Conservation (phyloP, 2,113 vertebrate species). For the Chaetodon trifascialis region DNA sequence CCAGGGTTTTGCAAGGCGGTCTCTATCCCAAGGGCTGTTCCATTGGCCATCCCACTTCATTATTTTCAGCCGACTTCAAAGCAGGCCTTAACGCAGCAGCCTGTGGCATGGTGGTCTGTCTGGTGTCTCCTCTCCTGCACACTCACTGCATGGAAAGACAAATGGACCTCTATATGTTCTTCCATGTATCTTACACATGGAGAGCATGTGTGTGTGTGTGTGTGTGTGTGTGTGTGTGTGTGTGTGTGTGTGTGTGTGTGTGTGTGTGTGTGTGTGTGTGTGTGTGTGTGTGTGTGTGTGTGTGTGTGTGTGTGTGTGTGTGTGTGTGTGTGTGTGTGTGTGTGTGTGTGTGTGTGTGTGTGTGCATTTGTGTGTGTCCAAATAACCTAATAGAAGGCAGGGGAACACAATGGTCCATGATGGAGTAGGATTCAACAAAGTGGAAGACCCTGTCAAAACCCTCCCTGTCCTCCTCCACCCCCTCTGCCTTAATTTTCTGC, state of each 20-base stretch:
- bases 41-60: conserved; percentile 64
- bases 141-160: conserved; percentile 59
- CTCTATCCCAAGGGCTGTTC: conserved; percentile 44
- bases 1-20: conserved; percentile 20
- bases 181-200: conserved; percentile 50
- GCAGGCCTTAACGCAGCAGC: conserved; percentile 48
- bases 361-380: conserved; percentile 10
- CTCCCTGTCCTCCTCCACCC: conserved; percentile 31
- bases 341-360: too few species aligned
- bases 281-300: conserved; percentile 11
- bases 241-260: too few species aligned
- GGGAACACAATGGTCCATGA: conserved; percentile 55
- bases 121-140: conserved; percentile 52
- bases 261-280: too few species aligned
- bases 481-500: conserved; percentile 55
- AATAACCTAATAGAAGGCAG: conserved; percentile 73
- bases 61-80: conserved; percentile 75
- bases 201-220: conserved; percentile 34
- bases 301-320: conserved; percentile 12
- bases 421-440: conserved; percentile 65
- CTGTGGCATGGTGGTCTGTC: conserved; percentile 67
- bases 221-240: conserved; percentile 10
- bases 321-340: too few species aligned
- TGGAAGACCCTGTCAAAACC: conserved; percentile 60
- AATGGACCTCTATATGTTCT: conserved; percentile 57